These are phyloP conservation scores for Oryzias dopingdopingensis DNA, from an alignment of 2,797 vertebrate species.

Conservation along the genomic window DNA sequence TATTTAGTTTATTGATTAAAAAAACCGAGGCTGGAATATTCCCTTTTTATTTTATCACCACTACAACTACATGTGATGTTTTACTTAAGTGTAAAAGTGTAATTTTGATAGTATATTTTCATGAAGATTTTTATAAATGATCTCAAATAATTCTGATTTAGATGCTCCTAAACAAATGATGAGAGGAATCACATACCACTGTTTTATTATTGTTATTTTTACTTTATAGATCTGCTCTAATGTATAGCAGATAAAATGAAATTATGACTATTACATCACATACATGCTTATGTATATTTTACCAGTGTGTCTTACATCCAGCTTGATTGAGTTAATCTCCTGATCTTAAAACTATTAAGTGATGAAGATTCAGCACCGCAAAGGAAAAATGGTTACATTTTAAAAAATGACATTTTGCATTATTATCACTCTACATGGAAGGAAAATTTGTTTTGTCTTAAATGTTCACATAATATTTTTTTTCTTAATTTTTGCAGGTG, in stretches of 20 bases:
- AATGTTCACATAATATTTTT: background rate
- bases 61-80: no score
- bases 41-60: no score
- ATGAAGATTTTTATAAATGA: background rate
- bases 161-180: background rate
- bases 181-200: background rate
- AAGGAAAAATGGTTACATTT: constrained; percentile 11
- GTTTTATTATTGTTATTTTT: background rate
- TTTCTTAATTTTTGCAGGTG: constrained; percentile 17
- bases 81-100: no score
- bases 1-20: no score
- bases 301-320: background rate
- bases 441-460: constrained; percentile 11
- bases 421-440: background rate
- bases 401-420: constrained; percentile 8
- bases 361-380: constrained; percentile 3
- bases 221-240: background rate
- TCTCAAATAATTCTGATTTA: background rate
- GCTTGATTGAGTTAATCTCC: background rate
- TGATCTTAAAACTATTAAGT: background rate
- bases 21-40: no score
- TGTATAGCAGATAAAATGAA: background rate
- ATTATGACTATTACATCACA: no score
- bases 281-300: no score
- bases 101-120: background rate